These are phyloP conservation scores for Drosophila paucipuncta DNA, from an alignment of 2,888 invertebrate species.

Conservation along the genomic window DNA sequence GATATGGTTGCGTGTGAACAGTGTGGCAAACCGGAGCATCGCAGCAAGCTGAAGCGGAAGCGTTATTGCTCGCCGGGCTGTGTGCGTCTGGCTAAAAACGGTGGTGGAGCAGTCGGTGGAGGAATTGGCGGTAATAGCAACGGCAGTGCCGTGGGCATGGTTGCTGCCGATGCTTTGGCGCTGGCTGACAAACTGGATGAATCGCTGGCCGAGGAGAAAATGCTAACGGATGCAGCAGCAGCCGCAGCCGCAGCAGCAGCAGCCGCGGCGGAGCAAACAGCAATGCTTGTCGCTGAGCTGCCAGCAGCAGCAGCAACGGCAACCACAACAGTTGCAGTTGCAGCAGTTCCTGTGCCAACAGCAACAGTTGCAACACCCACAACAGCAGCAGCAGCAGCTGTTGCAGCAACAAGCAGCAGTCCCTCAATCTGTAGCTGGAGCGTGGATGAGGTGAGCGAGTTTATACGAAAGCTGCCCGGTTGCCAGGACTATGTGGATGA, in stretches of 20 bases:
- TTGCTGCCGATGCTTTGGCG: slow-evolving; percentile 55
- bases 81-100: slow-evolving; percentile 85
- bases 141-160: slow-evolving; percentile 42
- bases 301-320: slow-evolving; percentile 20
- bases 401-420: slow-evolving; percentile 29
- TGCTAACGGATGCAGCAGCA: slow-evolving; percentile 65
- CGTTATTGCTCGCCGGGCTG: slow-evolving; percentile 91
- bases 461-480: slow-evolving; percentile 95
- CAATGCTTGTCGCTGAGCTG: slow-evolving; percentile 32
- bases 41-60: slow-evolving; percentile 90
- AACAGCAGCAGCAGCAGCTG: background rate
- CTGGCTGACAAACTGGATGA: slow-evolving; percentile 72
- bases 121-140: background rate
- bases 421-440: slow-evolving; percentile 86
- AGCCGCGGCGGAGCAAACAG: slow-evolving; percentile 14
- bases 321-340: slow-evolving; percentile 5
- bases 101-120: background rate
- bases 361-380: slow-evolving; percentile 21
- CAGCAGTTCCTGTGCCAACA: slow-evolving; percentile 8
- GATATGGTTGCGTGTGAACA: slow-evolving; percentile 88
- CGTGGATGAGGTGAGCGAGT: slow-evolving; percentile 95
- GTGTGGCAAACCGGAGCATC: slow-evolving; percentile 89
- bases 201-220: slow-evolving; percentile 74
- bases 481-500: slow-evolving; percentile 97
- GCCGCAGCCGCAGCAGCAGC: slow-evolving; percentile 13